These are phyloP conservation scores for Otolemur garnettii DNA, from an alignment of 2,113 vertebrate genomes.

Conservation along the genomic window DNA sequence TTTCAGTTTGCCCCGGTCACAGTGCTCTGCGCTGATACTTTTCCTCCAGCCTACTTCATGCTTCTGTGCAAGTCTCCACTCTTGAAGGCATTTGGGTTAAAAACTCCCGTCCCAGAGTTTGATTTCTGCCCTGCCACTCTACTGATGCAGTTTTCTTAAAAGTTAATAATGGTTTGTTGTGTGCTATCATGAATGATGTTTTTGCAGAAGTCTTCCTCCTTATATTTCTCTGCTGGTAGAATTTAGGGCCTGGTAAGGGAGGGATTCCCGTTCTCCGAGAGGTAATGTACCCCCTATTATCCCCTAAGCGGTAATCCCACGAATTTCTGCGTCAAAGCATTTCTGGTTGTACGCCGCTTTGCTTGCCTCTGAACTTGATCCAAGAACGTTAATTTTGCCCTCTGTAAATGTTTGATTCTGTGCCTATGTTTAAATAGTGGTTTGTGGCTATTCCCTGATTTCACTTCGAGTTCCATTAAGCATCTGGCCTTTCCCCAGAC, in stretches of 20 bases:
- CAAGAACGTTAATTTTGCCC: constrained; percentile 67
- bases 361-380: constrained; percentile 41
- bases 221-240: constrained; percentile 2
- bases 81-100: background rate
- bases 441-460: constrained; percentile 81
- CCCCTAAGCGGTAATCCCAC: background rate
- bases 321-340: background rate
- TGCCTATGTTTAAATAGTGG: constrained; percentile 63
- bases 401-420: constrained; percentile 67
- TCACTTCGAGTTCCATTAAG: constrained; percentile 60
- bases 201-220: background rate
- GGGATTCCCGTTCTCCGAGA: background rate
- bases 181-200: background rate
- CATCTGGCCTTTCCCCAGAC: constrained; percentile 44
- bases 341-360: background rate
- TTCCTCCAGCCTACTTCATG: background rate
- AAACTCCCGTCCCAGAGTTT: background rate
- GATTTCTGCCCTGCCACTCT: background rate
- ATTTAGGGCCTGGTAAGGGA: background rate
- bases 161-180: constrained; percentile 8
- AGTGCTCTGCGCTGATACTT: background rate
- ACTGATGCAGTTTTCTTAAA: background rate
- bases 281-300: background rate
- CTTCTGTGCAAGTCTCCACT: background rate
- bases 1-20: background rate